Base-by-base conservation (phyloP, 92 coral and sea anemone genomes). In the Zoanthus solanderi region DNA sequence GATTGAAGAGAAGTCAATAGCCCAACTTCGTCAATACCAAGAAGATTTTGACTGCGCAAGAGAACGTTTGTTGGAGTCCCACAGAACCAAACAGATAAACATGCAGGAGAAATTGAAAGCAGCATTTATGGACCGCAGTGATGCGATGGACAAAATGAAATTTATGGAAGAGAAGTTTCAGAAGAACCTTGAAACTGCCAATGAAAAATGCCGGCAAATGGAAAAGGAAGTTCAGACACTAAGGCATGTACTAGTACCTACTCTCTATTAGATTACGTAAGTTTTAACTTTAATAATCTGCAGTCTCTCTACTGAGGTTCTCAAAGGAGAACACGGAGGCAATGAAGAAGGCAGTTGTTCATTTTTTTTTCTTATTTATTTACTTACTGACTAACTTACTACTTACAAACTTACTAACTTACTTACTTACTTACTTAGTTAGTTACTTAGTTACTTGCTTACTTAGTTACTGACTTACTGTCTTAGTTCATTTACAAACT, bases 11-110 rank as follows among this genome's bases (percentile, higher is more conserved):
- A 31, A 45, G 7, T 30, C 28, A 44, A 14, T 8, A 18, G 47
- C 74, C 53, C 85, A 81, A 46, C 42, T 47, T 46, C 85, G 74
- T 12, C 75, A 66, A 46, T 48, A 46, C 34, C 85, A 81, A 15
- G 23, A 12, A 32, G 85, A 81, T 66, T 81, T 81, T 30, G 75
- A 81, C 15, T 7, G 54, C 46, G 42, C 28, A 11, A 52, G 85
- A 18, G 29, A 81, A 1, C 85, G 74, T 5, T 23, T 80, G 61
- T 32, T 31, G 65, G 75, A 81, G 45, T 67, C 45, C 46, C 75
- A 79, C 72, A 79, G 42, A 31, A 2, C 72, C 17, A 69, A 68
- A 17, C 72, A 30, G 17, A 60, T 34, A 34, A 46, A 58, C 10
- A 31, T 79, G 53, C 72, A 79, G 57, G 50, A 79, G 50, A 79